Evolutionary conservation across 2,113 vertebrate genomes (phyloP).

Genomic region (Lethenteron reissneri): DNA sequence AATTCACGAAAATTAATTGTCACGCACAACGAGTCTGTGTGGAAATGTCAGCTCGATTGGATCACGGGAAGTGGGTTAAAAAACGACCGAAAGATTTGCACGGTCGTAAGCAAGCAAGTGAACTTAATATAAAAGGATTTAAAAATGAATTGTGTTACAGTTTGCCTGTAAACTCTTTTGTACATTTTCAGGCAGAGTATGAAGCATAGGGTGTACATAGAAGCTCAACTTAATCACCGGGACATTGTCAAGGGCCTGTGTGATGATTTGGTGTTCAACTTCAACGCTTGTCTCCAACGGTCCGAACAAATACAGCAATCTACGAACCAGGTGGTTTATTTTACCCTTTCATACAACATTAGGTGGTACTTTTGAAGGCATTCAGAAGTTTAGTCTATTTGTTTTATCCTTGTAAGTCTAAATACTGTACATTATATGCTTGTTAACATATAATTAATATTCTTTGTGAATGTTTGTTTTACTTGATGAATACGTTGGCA

Average conservation of each 20-base stretch:
- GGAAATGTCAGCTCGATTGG: too few species aligned
- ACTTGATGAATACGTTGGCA: constrained; percentile 15
- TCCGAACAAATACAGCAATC: constrained; percentile 40
- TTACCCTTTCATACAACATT: background rate
- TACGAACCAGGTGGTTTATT: constrained; percentile 22
- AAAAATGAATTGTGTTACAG: too few species aligned
- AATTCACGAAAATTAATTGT: too few species aligned
- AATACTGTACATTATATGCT: background rate
- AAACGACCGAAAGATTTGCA: too few species aligned
- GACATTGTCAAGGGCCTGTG: constrained; percentile 42
- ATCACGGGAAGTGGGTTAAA: too few species aligned
- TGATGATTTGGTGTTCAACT: constrained; percentile 42
- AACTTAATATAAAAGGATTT: too few species aligned
- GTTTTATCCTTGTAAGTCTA: background rate
- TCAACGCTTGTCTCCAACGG: constrained; percentile 43
- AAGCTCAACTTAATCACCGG: constrained; percentile 43
- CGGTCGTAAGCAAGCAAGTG: too few species aligned
- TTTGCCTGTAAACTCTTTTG: constrained; percentile 1
- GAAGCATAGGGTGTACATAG: constrained; percentile 50
- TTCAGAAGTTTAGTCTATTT: background rate
- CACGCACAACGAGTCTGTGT: too few species aligned
- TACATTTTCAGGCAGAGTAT: constrained; percentile 47
- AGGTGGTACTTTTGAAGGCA: too few species aligned
- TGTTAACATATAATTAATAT: background rate
- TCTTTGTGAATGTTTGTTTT: constrained; percentile 11